Conservation (phyloP, 2,888 invertebrate species). For the Epirrita christyi region DNA sequence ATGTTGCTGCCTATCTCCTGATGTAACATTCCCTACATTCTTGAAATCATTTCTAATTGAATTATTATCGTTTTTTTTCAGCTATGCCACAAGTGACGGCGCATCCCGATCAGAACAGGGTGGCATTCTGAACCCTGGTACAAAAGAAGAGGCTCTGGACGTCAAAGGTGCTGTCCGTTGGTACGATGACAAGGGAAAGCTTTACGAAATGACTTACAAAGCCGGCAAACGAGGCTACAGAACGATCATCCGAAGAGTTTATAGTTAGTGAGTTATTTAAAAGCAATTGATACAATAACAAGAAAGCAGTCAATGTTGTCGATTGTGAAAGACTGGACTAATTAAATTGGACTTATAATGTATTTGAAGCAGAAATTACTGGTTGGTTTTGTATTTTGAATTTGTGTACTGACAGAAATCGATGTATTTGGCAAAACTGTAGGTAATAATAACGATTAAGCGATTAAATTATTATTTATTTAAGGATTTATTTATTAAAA, state of each 20-base stretch:
- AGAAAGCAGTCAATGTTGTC: not conserved
- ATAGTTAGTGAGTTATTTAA: slow-evolving; percentile 24
- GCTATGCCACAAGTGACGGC: slow-evolving; percentile 82
- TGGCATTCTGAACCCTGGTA: slow-evolving; percentile 64
- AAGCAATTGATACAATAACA: not conserved
- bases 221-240: slow-evolving; percentile 79
- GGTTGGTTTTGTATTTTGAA: slow-evolving; percentile 1
- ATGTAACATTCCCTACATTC: too few relatives aligned
- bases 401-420: not conserved
- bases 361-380: not conserved
- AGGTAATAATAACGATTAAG: not conserved
- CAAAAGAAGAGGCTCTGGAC: slow-evolving; percentile 67
- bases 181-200: slow-evolving; percentile 76
- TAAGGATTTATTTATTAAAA: slow-evolving; percentile 36
- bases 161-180: slow-evolving; percentile 77
- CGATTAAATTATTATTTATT: slow-evolving; percentile 25
- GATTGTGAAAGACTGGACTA: slow-evolving; percentile 36
- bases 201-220: slow-evolving; percentile 80
- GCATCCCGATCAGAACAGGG: slow-evolving; percentile 81
- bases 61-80: slow-evolving; percentile 42
- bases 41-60: too few relatives aligned
- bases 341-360: slow-evolving; percentile 29
- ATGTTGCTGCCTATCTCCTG: too few relatives aligned
- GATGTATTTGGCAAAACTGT: not conserved
- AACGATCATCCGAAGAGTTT: slow-evolving; percentile 73